Conservation (phyloP, 2,888 invertebrate species). For the Cosmorhoe ocellata region DNA sequence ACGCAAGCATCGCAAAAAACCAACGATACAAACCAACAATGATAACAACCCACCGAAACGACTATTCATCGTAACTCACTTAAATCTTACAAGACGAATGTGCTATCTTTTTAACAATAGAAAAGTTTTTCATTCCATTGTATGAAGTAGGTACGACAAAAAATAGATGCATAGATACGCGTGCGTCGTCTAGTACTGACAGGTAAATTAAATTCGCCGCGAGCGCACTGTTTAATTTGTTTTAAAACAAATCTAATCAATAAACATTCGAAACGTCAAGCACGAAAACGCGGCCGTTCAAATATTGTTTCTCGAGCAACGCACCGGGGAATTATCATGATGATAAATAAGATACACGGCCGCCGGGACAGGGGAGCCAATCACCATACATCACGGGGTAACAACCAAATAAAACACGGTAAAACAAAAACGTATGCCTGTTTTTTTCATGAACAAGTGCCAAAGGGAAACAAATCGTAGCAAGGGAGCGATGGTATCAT, state of each 20-base stretch:
- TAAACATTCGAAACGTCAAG: slow-evolving; percentile 65
- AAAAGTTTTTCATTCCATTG: slow-evolving; percentile 63
- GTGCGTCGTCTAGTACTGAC: slow-evolving; percentile 45
- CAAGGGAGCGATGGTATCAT: slow-evolving; percentile 77
- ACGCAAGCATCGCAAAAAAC: slow-evolving; percentile 61
- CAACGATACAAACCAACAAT: slow-evolving; percentile 51
- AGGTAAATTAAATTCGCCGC: slow-evolving; percentile 67
- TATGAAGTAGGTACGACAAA: slow-evolving; percentile 49
- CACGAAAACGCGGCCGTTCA: slow-evolving; percentile 60
- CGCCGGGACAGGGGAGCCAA: slow-evolving; percentile 76
- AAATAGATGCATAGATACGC: slow-evolving; percentile 61
- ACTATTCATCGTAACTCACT: slow-evolving; percentile 66
- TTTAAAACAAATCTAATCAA: slow-evolving; percentile 71
- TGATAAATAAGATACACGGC: slow-evolving; percentile 77
- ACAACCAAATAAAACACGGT: slow-evolving; percentile 72
- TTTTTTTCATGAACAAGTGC: slow-evolving; percentile 68
- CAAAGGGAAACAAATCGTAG: slow-evolving; percentile 80
- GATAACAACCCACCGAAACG: slow-evolving; percentile 53
- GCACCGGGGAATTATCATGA: slow-evolving; percentile 73
- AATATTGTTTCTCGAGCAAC: slow-evolving; percentile 70
- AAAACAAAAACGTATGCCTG: slow-evolving; percentile 70
- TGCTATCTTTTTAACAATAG: slow-evolving; percentile 71
- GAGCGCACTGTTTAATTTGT: slow-evolving; percentile 66
- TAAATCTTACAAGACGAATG: slow-evolving; percentile 61
- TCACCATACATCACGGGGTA: slow-evolving; percentile 80